Conservation (phyloP, 2,888 invertebrate species). For the Heliconius charithonia region DNA sequence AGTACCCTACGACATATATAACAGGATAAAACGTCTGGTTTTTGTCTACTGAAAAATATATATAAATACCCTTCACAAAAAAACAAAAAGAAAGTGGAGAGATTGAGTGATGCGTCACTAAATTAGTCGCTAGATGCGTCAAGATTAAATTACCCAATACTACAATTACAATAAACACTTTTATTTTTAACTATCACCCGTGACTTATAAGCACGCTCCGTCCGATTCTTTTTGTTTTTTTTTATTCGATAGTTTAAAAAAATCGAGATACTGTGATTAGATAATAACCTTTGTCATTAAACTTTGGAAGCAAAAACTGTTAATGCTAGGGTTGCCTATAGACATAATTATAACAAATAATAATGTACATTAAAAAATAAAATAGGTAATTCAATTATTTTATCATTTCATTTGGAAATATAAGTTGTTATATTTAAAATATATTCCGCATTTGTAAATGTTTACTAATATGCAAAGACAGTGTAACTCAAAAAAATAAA, state of each 20-base stretch:
- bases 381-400: too few relatives aligned
- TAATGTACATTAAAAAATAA: too few relatives aligned
- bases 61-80: too few relatives aligned
- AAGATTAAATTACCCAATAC: slow-evolving; percentile 3
- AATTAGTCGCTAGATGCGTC: background rate
- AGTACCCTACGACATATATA: too few relatives aligned
- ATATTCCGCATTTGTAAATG: too few relatives aligned
- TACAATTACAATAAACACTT: slow-evolving; percentile 20
- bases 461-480: too few relatives aligned
- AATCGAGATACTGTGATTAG: slow-evolving; percentile 68
- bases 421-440: too few relatives aligned
- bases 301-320: slow-evolving; percentile 65
- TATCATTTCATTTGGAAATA: too few relatives aligned
- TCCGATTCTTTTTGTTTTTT: slow-evolving; percentile 43
- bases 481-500: too few relatives aligned
- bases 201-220: slow-evolving; percentile 38
- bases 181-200: slow-evolving; percentile 28
- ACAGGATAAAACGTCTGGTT: too few relatives aligned
- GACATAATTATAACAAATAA: background rate
- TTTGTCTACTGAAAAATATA: too few relatives aligned
- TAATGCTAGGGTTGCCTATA: slow-evolving; percentile 46
- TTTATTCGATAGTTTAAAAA: slow-evolving; percentile 54
- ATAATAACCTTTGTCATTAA: slow-evolving; percentile 74
- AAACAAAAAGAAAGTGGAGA: background rate
- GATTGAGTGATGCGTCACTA: background rate